phyloP scores from a whole-genome alignment of 2,888 invertebrate species.

The Helicoverpa assulta region DNA sequence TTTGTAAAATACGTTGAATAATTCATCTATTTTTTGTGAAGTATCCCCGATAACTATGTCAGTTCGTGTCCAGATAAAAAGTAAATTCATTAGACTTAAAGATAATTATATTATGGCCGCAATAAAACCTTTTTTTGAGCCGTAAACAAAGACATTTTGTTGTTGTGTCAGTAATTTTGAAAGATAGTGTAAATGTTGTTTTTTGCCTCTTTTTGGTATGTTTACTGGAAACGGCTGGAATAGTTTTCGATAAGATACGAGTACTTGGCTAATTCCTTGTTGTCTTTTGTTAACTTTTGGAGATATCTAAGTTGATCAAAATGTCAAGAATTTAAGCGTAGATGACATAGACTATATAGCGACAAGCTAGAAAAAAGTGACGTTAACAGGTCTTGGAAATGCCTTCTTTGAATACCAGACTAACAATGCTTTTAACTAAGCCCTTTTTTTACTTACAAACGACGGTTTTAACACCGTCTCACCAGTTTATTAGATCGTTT shows the following conservation, averaged over 20 bases:
- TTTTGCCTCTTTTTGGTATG: conserved; percentile 26
- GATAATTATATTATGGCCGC: conserved; percentile 40
- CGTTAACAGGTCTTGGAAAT: conserved; percentile 1
- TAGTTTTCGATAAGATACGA: conserved; percentile 36
- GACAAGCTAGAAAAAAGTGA: conserved; percentile 1
- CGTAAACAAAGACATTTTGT: conserved; percentile 51
- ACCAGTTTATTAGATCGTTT: conserved; percentile 34
- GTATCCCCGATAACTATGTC: conserved; percentile 34
- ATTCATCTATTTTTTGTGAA: conserved; percentile 55
- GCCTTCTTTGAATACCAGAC: conserved; percentile 11
- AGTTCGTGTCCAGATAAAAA: conserved; percentile 49
- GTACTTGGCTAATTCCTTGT: background rate
- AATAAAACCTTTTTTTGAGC: conserved; percentile 39
- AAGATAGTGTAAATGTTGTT: conserved; percentile 19
- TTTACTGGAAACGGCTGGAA: conserved; percentile 24
- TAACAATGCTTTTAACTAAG: background rate
- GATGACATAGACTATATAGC: background rate
- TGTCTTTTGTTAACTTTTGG: conserved; percentile 6
- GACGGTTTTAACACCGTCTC: conserved; percentile 20
- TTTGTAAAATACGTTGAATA: conserved; percentile 35
- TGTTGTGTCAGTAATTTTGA: conserved; percentile 28
- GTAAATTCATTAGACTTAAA: conserved; percentile 52
- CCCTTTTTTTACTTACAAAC: background rate
- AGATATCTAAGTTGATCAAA: conserved; percentile 8
- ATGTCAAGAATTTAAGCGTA: conserved; percentile 3